Percentiles rank a stretch among this genome's conserved stretches.
Evolutionary conservation across 1,140 invertebrate genomes (phyloP).

Genomic region (Littorina saxatilis): DNA sequence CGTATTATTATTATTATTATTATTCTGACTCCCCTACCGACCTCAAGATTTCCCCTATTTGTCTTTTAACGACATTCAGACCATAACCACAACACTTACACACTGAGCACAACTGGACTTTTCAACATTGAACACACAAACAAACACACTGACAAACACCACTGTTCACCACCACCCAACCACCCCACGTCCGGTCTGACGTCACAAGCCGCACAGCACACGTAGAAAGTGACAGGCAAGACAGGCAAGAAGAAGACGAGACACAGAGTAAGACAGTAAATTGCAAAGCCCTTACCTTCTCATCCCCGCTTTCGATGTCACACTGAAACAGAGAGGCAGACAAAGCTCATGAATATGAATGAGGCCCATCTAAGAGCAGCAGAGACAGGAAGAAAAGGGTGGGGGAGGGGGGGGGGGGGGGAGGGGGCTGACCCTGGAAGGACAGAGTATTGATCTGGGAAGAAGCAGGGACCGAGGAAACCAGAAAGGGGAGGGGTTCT

Average conservation of each 20-base stretch:
- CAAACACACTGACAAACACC: constrained; percentile 11
- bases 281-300: constrained; percentile 51
- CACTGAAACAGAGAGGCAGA: constrained; percentile 54
- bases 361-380: too few species aligned
- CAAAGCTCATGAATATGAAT: constrained; percentile 59
- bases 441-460: constrained; percentile 40
- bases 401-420: constrained; percentile 5
- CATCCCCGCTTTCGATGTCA: constrained; percentile 61
- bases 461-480: neutral
- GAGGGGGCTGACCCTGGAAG: constrained; percentile 29
- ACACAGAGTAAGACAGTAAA: neutral
- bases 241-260: neutral
- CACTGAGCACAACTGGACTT: neutral
- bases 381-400: constrained; percentile 35
- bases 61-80: too few species aligned
- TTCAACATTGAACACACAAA: too few species aligned
- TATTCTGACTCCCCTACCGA: too few species aligned
- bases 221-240: neutral
- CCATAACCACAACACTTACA: too few species aligned
- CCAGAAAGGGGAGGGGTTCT: neutral
- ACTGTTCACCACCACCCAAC: too few species aligned
- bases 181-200: neutral
- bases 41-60: too few species aligned
- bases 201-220: neutral
- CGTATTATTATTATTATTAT: too few species aligned